phyloP scores from a whole-genome alignment of 2,888 invertebrate species.

The Rhagonycha lutea region DNA sequence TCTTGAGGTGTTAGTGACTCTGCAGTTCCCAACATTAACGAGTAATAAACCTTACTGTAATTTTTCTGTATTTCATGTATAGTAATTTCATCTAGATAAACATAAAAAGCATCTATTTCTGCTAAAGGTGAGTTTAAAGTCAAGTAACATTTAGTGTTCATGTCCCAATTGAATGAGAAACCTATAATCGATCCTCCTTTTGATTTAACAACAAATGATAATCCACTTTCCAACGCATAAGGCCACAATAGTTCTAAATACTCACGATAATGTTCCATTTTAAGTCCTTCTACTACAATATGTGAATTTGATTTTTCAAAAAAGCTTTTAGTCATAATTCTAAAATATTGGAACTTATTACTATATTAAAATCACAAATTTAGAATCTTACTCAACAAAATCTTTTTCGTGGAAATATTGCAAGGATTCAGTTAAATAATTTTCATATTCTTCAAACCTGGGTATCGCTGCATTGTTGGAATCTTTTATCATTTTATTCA shows the following conservation, averaged over 20 bases:
- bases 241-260: constrained; percentile 74
- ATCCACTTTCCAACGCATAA: constrained; percentile 67
- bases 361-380: neutral
- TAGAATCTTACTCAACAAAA: constrained; percentile 69
- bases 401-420: constrained; percentile 66
- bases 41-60: constrained; percentile 72
- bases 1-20: constrained; percentile 67
- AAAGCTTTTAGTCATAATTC: constrained; percentile 83
- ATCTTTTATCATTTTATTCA: constrained; percentile 60
- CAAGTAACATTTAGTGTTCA: constrained; percentile 77
- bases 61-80: constrained; percentile 67
- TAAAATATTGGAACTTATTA: constrained; percentile 50
- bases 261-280: constrained; percentile 69
- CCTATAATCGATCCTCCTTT: constrained; percentile 63
- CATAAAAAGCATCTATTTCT: constrained; percentile 80
- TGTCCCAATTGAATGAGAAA: constrained; percentile 80
- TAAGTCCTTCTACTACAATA: constrained; percentile 73
- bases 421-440: constrained; percentile 61
- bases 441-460: constrained; percentile 36
- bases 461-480: constrained; percentile 37
- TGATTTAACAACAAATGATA: constrained; percentile 70
- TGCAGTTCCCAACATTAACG: constrained; percentile 86
- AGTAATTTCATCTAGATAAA: constrained; percentile 73
- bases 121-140: constrained; percentile 67
- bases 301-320: constrained; percentile 85